Evolutionary conservation across 2,888 invertebrate species (phyloP).

Genomic region (Andricus curvator): DNA sequence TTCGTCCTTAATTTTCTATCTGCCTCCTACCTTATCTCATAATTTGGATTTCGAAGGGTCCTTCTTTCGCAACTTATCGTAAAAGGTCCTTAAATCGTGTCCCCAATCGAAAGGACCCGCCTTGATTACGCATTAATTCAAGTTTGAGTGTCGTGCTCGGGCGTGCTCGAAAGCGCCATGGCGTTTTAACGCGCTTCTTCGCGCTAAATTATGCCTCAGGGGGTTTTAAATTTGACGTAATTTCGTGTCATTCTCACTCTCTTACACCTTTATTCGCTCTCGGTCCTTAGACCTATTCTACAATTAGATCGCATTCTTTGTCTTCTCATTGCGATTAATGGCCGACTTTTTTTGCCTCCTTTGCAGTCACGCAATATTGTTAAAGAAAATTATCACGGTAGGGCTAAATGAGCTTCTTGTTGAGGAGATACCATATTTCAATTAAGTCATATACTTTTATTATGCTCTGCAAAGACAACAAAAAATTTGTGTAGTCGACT

Average conservation of each 20-base stretch:
- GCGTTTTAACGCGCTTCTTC: constrained; percentile 58
- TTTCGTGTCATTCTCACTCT: constrained; percentile 47
- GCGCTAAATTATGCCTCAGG: constrained; percentile 64
- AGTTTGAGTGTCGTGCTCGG: constrained; percentile 63
- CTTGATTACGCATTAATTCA: constrained; percentile 70
- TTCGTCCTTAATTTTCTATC: background rate
- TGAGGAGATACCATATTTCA: background rate
- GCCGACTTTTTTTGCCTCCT: background rate
- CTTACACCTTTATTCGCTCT: constrained; percentile 38
- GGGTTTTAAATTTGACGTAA: constrained; percentile 51
- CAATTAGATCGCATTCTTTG: background rate
- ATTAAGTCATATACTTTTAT: constrained; percentile 13
- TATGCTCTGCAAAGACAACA: too few relatives aligned
- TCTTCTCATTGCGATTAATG: background rate
- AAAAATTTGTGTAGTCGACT: too few relatives aligned
- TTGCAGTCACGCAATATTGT: constrained; percentile 8
- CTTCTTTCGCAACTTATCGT: constrained; percentile 27
- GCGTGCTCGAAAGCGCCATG: constrained; percentile 54
- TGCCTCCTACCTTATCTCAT: background rate
- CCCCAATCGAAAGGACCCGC: constrained; percentile 64
- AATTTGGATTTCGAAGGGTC: constrained; percentile 19
- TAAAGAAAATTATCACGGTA: background rate
- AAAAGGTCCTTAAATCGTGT: constrained; percentile 61
- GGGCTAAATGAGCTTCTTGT: background rate
- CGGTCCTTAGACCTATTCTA: background rate